Percentiles rank a stretch among this genome's conserved stretches.
These are phyloP conservation scores for Polyommatus icarus DNA, from an alignment of 2,888 invertebrate genomes.

Conservation along the genomic window DNA sequence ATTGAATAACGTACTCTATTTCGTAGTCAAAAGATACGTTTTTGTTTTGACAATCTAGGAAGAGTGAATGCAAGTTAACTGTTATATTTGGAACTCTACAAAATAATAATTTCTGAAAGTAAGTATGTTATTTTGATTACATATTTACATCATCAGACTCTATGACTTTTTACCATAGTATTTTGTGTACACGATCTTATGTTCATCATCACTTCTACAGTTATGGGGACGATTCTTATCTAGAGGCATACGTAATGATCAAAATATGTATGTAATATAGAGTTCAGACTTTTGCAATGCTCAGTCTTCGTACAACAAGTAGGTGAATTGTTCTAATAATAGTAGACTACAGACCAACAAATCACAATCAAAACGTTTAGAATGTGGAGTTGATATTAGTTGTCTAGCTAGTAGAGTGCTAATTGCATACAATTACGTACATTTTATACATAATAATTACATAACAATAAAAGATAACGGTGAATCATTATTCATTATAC, in stretches of 20 bases:
- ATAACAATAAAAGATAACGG: slow-evolving; percentile 8
- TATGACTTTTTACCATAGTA: too few species aligned
- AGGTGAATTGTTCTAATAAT: too few species aligned
- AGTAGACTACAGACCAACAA: too few species aligned
- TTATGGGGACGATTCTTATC: background rate
- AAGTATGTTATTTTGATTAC: background rate
- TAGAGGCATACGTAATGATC: background rate
- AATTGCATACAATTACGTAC: background rate
- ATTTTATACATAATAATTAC: background rate
- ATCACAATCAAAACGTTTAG: too few species aligned
- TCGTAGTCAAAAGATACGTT: background rate
- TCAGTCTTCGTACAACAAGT: too few species aligned
- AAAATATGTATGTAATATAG: too few species aligned
- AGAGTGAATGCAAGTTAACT: background rate
- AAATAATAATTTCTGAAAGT: background rate
- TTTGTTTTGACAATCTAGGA: background rate
- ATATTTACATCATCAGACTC: background rate
- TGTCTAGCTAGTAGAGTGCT: background rate
- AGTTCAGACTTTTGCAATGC: too few species aligned
- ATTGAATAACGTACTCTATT: background rate
- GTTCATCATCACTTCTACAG: too few species aligned
- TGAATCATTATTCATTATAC: background rate
- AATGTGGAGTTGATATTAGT: background rate
- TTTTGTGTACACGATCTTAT: too few species aligned
- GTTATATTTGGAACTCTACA: background rate